A percentile compares a stretch with the other conserved stretches of the same genome.
Conservation (phyloP, 2,888 invertebrate genomes). For the Xestia sexstrigata region DNA sequence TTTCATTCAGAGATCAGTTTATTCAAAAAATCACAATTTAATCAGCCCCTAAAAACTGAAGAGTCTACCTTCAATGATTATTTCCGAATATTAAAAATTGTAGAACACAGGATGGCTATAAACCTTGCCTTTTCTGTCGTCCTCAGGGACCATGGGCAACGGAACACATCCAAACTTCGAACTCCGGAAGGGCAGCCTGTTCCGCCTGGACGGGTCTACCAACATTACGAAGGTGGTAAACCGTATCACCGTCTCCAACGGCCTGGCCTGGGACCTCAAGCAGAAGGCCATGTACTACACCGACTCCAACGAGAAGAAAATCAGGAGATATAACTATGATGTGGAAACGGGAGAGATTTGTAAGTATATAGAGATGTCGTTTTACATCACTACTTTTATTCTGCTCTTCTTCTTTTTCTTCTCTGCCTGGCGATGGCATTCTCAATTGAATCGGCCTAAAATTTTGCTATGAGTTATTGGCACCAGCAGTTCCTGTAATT, state of each 20-base stretch:
- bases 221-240: conserved; percentile 71
- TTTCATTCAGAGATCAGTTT: background rate
- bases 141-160: conserved; percentile 90
- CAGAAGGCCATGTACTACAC: conserved; percentile 93
- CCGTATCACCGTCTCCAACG: conserved; percentile 93
- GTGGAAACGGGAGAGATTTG: conserved; percentile 92
- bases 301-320: conserved; percentile 92
- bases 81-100: background rate
- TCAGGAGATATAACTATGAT: conserved; percentile 94
- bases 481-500: background rate
- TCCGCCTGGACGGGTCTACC: conserved; percentile 77
- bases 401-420: background rate
- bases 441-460: background rate
- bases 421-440: background rate
- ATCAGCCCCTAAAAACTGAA: background rate
- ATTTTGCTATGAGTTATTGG: background rate
- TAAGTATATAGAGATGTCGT: conserved; percentile 79
- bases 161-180: conserved; percentile 52
- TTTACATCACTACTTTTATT: background rate
- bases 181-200: conserved; percentile 83
- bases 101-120: background rate
- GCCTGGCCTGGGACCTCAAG: conserved; percentile 94
- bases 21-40: background rate
- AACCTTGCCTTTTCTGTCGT: background rate
- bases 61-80: background rate